phyloP scores from a whole-genome alignment of 2,113 vertebrate genomes.

The Coturnix japonica region DNA sequence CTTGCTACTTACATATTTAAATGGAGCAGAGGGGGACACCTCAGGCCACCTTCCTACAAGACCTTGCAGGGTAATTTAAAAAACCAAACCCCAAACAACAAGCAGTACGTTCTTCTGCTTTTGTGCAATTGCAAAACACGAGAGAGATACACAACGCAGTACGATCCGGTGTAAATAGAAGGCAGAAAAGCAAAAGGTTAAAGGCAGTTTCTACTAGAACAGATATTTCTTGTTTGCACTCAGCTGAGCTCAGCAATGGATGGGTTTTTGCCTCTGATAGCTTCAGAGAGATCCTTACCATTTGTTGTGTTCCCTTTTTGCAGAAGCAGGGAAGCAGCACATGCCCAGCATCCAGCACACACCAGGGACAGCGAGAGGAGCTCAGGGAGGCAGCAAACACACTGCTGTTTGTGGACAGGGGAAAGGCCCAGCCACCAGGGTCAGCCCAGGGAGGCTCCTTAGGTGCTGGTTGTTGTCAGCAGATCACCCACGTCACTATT shows the following conservation, averaged over 20 bases:
- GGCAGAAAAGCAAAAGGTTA: background rate
- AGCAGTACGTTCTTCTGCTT: background rate
- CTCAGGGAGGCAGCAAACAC: background rate
- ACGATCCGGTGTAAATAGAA: rapidly evolving
- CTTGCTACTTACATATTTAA: background rate
- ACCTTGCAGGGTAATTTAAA: background rate
- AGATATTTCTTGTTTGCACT: background rate
- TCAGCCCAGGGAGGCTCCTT: conserved; percentile 11
- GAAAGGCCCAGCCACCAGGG: background rate
- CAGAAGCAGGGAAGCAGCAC: background rate
- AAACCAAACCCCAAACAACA: background rate
- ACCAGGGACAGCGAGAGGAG: rapidly evolving
- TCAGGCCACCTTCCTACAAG: background rate
- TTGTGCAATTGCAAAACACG: background rate
- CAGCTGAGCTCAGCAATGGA: background rate
- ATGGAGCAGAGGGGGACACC: background rate
- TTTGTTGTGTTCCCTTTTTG: background rate
- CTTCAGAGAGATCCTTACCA: background rate
- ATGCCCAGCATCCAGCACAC: background rate
- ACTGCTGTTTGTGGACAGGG: background rate
- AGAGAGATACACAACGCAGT: background rate
- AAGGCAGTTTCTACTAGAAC: background rate
- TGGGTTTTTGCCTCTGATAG: background rate
- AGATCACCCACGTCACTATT: background rate
- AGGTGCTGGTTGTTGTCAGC: background rate